These are phyloP conservation scores for Bombus terrestris DNA, from an alignment of 1,140 invertebrate genomes.

Conservation along the genomic window DNA sequence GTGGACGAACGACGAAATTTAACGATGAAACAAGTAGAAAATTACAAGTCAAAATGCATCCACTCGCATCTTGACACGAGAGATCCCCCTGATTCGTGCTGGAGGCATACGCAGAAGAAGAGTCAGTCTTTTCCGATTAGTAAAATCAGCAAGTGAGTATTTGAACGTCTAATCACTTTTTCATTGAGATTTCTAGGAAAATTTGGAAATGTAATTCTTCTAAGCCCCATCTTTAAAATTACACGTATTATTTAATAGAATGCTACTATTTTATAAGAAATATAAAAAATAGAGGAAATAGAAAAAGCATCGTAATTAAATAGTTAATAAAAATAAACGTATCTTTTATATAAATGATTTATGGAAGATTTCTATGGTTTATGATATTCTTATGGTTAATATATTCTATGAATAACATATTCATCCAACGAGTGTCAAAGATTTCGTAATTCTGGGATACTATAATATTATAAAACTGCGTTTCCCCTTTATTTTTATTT, in stretches of 20 bases:
- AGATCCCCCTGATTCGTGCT: conserved; percentile 46
- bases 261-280: neutral
- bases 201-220: neutral
- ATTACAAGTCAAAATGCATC: conserved; percentile 50
- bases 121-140: conserved; percentile 21
- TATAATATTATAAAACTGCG: too few relatives aligned
- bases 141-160: conserved; percentile 55
- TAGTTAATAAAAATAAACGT: too few relatives aligned
- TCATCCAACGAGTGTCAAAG: too few relatives aligned
- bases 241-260: too few relatives aligned
- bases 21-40: conserved; percentile 64
- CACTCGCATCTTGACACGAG: conserved; percentile 43
- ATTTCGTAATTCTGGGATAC: too few relatives aligned
- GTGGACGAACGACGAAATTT: neutral
- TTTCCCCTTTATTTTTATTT: too few relatives aligned
- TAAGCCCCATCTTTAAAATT: too few relatives aligned
- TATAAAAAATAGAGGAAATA: neutral
- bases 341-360: too few relatives aligned
- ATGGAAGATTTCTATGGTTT: too few relatives aligned
- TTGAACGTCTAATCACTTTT: too few relatives aligned
- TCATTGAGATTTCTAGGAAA: neutral
- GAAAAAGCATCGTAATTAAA: neutral
- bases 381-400: too few relatives aligned
- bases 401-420: too few relatives aligned
- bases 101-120: conserved; percentile 57